Evolutionary conservation across 1,140 invertebrate genomes (phyloP).

Genomic region (Potamilus streckersoni): DNA sequence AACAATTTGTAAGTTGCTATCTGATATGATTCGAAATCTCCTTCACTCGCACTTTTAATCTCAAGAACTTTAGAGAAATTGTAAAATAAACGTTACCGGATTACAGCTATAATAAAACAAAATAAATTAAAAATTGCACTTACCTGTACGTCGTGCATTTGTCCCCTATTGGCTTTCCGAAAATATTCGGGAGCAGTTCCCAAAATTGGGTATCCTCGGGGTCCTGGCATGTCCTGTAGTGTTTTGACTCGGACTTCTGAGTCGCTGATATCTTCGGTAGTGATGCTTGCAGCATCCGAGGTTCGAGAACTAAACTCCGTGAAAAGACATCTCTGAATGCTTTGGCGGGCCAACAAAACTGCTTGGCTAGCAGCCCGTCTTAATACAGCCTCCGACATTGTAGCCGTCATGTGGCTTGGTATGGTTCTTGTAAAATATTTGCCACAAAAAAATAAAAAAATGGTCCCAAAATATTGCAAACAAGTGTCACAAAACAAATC

Average conservation of each 20-base stretch:
- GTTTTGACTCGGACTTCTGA: slow-evolving; percentile 18
- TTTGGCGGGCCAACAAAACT: slow-evolving; percentile 14
- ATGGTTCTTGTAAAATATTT: background rate
- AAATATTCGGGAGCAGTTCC: slow-evolving; percentile 48
- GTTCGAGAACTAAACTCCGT: slow-evolving; percentile 10
- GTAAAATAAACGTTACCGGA: too few relatives aligned
- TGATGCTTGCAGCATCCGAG: background rate
- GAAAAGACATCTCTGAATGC: slow-evolving; percentile 3
- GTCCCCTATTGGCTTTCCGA: slow-evolving; percentile 46
- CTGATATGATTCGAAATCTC: too few relatives aligned
- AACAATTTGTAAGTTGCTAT: too few relatives aligned
- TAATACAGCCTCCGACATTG: slow-evolving; percentile 17
- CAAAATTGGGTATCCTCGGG: slow-evolving; percentile 44
- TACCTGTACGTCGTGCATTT: slow-evolving; percentile 54
- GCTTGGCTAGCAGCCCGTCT: slow-evolving; percentile 21
- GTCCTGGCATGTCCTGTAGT: slow-evolving; percentile 46
- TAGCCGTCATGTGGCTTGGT: slow-evolving; percentile 17
- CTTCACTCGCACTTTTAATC: too few relatives aligned
- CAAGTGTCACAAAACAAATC: too few relatives aligned
- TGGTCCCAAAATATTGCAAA: too few relatives aligned
- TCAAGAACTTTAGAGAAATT: too few relatives aligned
- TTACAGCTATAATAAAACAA: too few relatives aligned
- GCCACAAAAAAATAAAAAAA: too few relatives aligned
- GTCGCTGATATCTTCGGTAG: background rate
- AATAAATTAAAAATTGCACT: slow-evolving; percentile 60